Percentiles rank a stretch among this genome's conserved stretches.
phyloP scores from a whole-genome alignment of 2,888 invertebrate species.

The Criorhina ranunculi region DNA sequence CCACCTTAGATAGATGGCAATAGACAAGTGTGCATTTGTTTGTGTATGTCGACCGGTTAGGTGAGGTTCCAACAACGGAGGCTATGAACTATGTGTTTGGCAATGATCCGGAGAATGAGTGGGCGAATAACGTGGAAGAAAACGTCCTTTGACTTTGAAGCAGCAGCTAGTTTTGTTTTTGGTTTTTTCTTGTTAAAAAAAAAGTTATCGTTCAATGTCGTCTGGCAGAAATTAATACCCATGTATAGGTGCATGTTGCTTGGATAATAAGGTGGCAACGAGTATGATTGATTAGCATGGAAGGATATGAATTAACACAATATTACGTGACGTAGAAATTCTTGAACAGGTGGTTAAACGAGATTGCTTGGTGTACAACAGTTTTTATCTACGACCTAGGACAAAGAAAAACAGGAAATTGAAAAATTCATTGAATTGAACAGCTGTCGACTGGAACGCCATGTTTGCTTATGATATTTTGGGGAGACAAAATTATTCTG shows the following conservation, averaged over 20 bases:
- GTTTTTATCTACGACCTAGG: neutral
- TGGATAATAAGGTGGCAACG: slow-evolving; percentile 45
- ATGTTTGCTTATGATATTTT: neutral
- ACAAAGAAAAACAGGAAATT: slow-evolving; percentile 6
- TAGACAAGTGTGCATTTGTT: neutral
- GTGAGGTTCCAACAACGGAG: slow-evolving; percentile 36
- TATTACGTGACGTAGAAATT: slow-evolving; percentile 13
- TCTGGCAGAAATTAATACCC: slow-evolving; percentile 33
- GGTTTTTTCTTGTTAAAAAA: slow-evolving; percentile 10
- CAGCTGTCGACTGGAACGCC: neutral
- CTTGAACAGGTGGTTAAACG: slow-evolving; percentile 20
- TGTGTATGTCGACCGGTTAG: slow-evolving; percentile 2
- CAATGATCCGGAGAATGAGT: slow-evolving; percentile 23
- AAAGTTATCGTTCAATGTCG: slow-evolving; percentile 53
- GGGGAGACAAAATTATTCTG: too few species aligned
- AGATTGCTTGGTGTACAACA: neutral
- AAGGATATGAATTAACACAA: slow-evolving; percentile 35
- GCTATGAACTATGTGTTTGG: slow-evolving; percentile 28
- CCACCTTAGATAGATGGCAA: slow-evolving; percentile 26
- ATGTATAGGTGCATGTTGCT: neutral
- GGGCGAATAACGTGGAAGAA: slow-evolving; percentile 17
- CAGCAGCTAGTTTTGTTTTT: neutral
- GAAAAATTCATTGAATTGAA: slow-evolving; percentile 3
- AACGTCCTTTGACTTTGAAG: slow-evolving; percentile 34
- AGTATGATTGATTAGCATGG: slow-evolving; percentile 56